Base-by-base conservation (phyloP, 2,888 invertebrate genomes). In the Ornithoptera priamus region DNA sequence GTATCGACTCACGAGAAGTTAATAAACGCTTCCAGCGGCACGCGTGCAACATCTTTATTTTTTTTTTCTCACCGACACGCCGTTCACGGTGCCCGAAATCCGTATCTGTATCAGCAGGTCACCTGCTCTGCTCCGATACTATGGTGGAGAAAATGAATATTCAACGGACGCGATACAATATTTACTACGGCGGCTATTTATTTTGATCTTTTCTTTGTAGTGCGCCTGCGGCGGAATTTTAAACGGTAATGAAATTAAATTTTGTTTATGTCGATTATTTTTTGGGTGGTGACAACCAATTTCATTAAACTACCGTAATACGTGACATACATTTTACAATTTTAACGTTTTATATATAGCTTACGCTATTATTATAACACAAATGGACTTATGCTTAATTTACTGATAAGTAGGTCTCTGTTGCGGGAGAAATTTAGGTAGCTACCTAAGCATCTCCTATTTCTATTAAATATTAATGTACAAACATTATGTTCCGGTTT, bases 41-140 rank as follows among this genome's bases (percentile, higher is more conserved):
- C 64, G 61, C 65, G 60, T 18, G 69, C 39, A 50, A 59, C 58
- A 59, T 67, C 62, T 30, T 30, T 30, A 30, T 30, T 30, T 30
- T 30, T 30, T 30, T 30, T 30, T 30, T 30, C 62, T 60, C 60
- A 42, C 42, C 56, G 42, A 61, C 39, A 39, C 24, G 18, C 53
- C 10, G 36, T 20, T 39, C 58, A 30, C 46, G 53, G 24, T 39
- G 58, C 46, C 56, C 65, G 69, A 65, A 62, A 46, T 65, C 62
- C 30, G 65, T 69, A 65, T 62, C 65, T 69, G 58, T 69, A 69
- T 69, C 65, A 69, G 56, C 57, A 56, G 69, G 69, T 69, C 69
- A 69, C 69, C 65, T 65, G 65, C 65, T 50, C 56, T 24, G 39
- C 42, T 64, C 50, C 53, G 30, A 30, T 30, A 30, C 5, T 30